Evolutionary conservation across 2,888 invertebrate species (phyloP).

Genomic region (Chrysodeixis includens): DNA sequence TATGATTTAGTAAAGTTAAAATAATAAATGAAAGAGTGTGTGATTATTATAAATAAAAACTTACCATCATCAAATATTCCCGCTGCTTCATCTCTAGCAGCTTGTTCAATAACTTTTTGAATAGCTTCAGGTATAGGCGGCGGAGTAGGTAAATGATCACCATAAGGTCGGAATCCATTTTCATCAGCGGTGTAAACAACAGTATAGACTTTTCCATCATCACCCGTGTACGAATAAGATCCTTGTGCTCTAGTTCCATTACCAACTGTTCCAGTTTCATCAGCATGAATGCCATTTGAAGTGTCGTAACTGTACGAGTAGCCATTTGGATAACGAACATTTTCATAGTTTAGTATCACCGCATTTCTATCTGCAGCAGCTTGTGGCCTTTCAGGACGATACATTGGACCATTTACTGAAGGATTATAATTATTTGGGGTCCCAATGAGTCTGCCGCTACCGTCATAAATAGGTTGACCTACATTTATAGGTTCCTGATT

Average conservation of each 20-base stretch:
- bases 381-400: conserved; percentile 67
- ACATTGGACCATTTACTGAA: background rate
- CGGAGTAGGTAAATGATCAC: conserved; percentile 82
- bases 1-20: too few species aligned
- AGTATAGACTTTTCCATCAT: conserved; percentile 80
- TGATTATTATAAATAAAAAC: conserved; percentile 24
- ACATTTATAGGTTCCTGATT: conserved; percentile 10
- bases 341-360: conserved; percentile 73
- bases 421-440: background rate
- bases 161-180: conserved; percentile 78
- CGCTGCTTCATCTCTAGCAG: conserved; percentile 68
- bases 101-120: conserved; percentile 76
- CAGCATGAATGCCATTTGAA: conserved; percentile 80
- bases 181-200: conserved; percentile 81
- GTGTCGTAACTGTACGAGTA: conserved; percentile 79
- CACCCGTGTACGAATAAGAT: conserved; percentile 79
- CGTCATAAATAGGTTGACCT: conserved; percentile 10
- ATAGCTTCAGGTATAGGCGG: conserved; percentile 82
- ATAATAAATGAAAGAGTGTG: conserved; percentile 19
- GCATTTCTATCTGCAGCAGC: conserved; percentile 73
- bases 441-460: conserved; percentile 11
- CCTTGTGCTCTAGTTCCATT: conserved; percentile 79
- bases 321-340: conserved; percentile 70
- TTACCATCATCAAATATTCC: conserved; percentile 80
- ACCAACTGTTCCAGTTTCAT: conserved; percentile 75